phyloP scores from a whole-genome alignment of 2,888 invertebrate genomes.

The Lobophora halterata region DNA sequence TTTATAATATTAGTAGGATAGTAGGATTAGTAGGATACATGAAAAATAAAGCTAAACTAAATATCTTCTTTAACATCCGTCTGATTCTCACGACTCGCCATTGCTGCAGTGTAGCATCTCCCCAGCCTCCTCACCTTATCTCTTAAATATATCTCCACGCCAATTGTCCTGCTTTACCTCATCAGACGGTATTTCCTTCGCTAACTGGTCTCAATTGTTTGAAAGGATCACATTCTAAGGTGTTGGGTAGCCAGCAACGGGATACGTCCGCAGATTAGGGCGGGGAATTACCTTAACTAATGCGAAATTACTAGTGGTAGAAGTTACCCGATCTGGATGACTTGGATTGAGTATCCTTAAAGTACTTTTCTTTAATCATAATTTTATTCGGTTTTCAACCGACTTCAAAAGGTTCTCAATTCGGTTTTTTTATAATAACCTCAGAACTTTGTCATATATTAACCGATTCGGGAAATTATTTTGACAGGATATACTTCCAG shows the following conservation, averaged over 20 bases:
- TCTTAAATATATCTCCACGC: constrained; percentile 26
- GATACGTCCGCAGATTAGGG: constrained; percentile 19
- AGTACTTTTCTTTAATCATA: too few relatives aligned
- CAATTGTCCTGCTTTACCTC: constrained; percentile 49
- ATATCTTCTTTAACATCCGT: too few relatives aligned
- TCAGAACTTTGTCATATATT: too few relatives aligned
- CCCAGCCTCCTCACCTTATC: constrained; percentile 6
- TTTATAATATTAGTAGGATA: too few relatives aligned
- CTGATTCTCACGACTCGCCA: not conserved
- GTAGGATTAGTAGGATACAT: too few relatives aligned
- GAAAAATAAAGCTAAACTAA: too few relatives aligned
- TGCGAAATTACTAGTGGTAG: constrained; percentile 7
- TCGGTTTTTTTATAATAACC: too few relatives aligned
- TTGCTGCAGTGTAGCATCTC: not conserved
- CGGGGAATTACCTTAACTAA: constrained; percentile 13
- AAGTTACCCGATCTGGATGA: constrained; percentile 1
- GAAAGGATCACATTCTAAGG: constrained; percentile 22
- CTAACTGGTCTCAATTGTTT: constrained; percentile 42
- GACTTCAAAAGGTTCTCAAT: too few relatives aligned
- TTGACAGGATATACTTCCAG: too few relatives aligned
- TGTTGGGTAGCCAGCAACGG: constrained; percentile 16
- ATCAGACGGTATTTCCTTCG: constrained; percentile 65
- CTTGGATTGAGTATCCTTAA: too few relatives aligned
- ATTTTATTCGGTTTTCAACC: too few relatives aligned
- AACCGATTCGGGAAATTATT: too few relatives aligned